A percentile compares a stretch with the other conserved stretches of the same genome.
Conservation (phyloP, 1,140 invertebrate genomes). For the Drosophila sturtevanti region DNA sequence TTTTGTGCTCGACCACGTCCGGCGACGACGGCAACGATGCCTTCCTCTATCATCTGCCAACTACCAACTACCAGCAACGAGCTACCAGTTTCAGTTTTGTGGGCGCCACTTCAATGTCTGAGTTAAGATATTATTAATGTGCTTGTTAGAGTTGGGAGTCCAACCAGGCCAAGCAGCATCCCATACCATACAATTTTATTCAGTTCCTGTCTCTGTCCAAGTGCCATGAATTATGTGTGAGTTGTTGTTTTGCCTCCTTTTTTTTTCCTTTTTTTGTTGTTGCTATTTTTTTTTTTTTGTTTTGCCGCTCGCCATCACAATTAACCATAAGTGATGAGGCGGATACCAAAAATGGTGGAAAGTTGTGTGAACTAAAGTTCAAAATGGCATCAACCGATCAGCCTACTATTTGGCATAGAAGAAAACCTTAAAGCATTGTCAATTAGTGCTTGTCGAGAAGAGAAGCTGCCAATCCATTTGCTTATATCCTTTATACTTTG, state of each 20-base stretch:
- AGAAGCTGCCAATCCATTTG: background rate
- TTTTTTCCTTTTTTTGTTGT: slow-evolving; percentile 24
- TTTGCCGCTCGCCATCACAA: slow-evolving; percentile 56
- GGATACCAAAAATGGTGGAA: slow-evolving; percentile 27
- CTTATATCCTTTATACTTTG: background rate
- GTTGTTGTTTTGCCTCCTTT: background rate
- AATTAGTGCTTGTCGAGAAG: slow-evolving; percentile 48
- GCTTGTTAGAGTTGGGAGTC: slow-evolving; percentile 60
- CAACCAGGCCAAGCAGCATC: background rate
- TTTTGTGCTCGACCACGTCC: slow-evolving; percentile 62
- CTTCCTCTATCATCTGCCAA: background rate
- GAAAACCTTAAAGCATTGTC: slow-evolving; percentile 43
- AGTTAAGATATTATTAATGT: slow-evolving; percentile 75
- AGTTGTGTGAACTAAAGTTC: background rate
- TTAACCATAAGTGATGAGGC: slow-evolving; percentile 62
- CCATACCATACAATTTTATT: no score
- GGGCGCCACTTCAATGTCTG: slow-evolving; percentile 55
- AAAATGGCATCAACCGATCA: slow-evolving; percentile 31
- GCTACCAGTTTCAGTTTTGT: slow-evolving; percentile 27
- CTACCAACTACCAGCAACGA: background rate
- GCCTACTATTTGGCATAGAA: slow-evolving; percentile 12
- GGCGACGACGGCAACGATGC: slow-evolving; percentile 1
- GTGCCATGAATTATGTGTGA: slow-evolving; percentile 63
- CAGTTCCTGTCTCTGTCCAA: slow-evolving; percentile 16
- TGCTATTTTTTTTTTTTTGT: slow-evolving; percentile 29